Conservation (phyloP, 2,888 invertebrate species). For the Scaeva pyrastri region DNA sequence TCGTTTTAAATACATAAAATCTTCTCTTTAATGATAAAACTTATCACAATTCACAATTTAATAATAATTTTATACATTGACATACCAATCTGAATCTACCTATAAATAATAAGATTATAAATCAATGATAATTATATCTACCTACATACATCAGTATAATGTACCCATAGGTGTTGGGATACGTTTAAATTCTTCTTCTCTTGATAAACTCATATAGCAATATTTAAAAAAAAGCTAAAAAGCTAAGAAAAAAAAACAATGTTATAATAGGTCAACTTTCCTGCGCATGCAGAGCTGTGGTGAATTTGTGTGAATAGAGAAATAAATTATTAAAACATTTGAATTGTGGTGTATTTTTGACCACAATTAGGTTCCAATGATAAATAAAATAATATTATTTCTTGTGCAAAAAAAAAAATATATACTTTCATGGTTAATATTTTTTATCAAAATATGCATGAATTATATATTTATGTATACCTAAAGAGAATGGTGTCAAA, state of each 20-base stretch:
- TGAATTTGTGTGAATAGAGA: conserved; percentile 3
- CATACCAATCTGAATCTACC: neutral
- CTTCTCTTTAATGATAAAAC: conserved; percentile 5
- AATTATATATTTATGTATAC: no score
- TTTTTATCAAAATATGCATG: no score
- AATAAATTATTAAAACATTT: neutral
- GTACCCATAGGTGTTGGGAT: neutral
- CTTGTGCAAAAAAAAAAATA: no score
- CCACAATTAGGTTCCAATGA: conserved; percentile 5
- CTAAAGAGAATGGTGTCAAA: no score
- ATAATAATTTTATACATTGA: neutral
- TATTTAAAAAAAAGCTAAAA: neutral
- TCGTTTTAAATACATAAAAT: conserved; percentile 14
- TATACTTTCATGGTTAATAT: no score
- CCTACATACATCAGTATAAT: neutral
- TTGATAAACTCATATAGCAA: conserved; percentile 8
- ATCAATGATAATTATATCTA: conserved; percentile 5
- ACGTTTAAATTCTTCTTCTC: conserved; percentile 26
- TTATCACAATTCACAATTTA: neutral
- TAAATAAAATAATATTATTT: conserved; percentile 10
- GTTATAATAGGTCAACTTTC: conserved; percentile 36
- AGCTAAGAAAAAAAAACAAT: neutral
- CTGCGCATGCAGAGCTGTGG: conserved; percentile 39
- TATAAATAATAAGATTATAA: conserved; percentile 8
- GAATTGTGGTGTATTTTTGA: conserved; percentile 12